Percentiles rank a stretch among this genome's conserved stretches.
Evolutionary conservation across 2,888 invertebrate species (phyloP).

Genomic region (Heliconius erato): DNA sequence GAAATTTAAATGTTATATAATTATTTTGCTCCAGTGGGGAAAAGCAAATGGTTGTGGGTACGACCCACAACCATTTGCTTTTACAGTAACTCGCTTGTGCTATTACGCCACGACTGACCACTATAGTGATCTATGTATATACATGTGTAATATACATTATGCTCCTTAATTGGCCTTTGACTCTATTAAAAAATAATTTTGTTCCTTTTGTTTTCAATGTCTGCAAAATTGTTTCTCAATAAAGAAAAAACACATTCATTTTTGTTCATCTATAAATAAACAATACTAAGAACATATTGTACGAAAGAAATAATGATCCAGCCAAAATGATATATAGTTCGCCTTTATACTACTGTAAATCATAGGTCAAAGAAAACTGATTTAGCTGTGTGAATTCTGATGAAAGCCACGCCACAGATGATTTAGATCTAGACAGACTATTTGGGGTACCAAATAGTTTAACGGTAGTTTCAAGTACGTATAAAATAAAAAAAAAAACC

Average conservation of each 20-base stretch:
- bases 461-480: neutral
- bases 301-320: neutral
- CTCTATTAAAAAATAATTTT: too few relatives aligned
- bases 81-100: too few relatives aligned
- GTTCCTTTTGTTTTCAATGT: too few relatives aligned
- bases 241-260: too few relatives aligned
- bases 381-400: constrained; percentile 42
- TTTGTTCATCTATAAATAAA: neutral
- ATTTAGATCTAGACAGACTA: constrained; percentile 10
- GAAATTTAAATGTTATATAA: too few relatives aligned
- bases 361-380: constrained; percentile 16
- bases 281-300: neutral
- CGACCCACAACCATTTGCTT: too few relatives aligned
- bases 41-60: too few relatives aligned
- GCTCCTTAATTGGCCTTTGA: neutral
- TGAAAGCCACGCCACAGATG: constrained; percentile 38
- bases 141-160: neutral
- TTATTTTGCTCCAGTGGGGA: too few relatives aligned
- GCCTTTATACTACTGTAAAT: neutral
- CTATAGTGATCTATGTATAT: neutral
- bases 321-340: neutral
- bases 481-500: neutral
- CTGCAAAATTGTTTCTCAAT: too few relatives aligned
- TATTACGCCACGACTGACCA: too few relatives aligned
- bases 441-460: neutral